Base-by-base conservation (phyloP, 2,888 invertebrate species). In the Leptinotarsa haldemani region DNA sequence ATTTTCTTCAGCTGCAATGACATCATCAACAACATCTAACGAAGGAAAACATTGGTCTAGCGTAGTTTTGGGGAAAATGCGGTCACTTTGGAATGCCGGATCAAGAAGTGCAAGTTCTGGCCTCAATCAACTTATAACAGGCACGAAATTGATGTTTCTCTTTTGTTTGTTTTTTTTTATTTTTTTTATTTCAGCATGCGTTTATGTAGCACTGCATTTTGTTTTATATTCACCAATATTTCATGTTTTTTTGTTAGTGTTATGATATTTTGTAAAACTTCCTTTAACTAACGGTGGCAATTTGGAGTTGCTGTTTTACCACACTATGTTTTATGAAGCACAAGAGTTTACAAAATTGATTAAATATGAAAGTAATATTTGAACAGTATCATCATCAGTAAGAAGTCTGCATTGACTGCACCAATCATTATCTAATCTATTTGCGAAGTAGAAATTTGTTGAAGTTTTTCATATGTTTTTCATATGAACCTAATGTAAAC, bases 1-100 rank as follows among this genome's bases (percentile, higher is more conserved):
- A 16, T 56, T 22, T 22, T 56, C 56, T 20, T 70, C 81, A 88
- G 89, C 86, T 75, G 88, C 81, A 67, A 87, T 87, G 86, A 85
- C 86, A 18, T 83, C 87, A 52, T 87, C 87, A 46, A 83, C 87
- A 70, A 85, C 86, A 83, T 89, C 88, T 66, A 89, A 89, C 79
- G 90, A 90, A 81, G 87, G 89, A 79, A 88, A 90, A 74, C 89
- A 90, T 82, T 94, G 94, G 94, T 93, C 93, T 77, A 93, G 93
- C 82, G 88, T 94, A 85, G 94, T 95, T 84, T 92, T 95, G 87
- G 94, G 94, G 86, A 95, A 96, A 90, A 95, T 96, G 88, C 94
- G 95, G 85, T 95, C 95, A 64, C 89, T 96, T 77, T 96, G 96
- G 96, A 94, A 92, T 81, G 92, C 93, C 80, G 94, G 94, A 85